A percentile compares a stretch with the other conserved stretches of the same genome.
These are phyloP conservation scores for Oryzias sinensis DNA, from an alignment of 2,797 vertebrate species.

Conservation along the genomic window DNA sequence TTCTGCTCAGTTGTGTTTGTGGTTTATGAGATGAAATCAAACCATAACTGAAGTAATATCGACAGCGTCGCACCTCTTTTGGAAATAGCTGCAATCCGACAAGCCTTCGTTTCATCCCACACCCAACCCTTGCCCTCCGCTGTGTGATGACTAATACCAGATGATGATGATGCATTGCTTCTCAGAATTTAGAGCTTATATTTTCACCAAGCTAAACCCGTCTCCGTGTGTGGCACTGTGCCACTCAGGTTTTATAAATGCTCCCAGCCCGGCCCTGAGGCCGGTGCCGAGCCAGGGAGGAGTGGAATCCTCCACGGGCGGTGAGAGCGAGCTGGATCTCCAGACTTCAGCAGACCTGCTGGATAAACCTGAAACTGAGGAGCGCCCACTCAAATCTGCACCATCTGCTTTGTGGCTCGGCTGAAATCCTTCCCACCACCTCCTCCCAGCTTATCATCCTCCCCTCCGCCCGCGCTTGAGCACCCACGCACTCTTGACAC, in stretches of 20 bases:
- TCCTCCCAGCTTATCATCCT: neutral
- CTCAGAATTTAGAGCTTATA: slow-evolving; percentile 21
- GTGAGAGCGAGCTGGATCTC: slow-evolving; percentile 45
- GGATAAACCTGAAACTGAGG: slow-evolving; percentile 54
- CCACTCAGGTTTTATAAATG: slow-evolving; percentile 35
- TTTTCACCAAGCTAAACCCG: slow-evolving; percentile 39
- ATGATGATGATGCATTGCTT: slow-evolving; percentile 40
- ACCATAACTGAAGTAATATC: slow-evolving; percentile 18
- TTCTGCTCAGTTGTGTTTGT: neutral
- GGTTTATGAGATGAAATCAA: slow-evolving; percentile 11
- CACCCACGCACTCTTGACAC: slow-evolving; percentile 39
- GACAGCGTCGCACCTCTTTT: slow-evolving; percentile 34
- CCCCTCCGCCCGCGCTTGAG: slow-evolving; percentile 23
- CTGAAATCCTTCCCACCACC: slow-evolving; percentile 39
- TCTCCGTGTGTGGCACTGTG: slow-evolving; percentile 25
- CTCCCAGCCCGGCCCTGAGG: slow-evolving; percentile 35
- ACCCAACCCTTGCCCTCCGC: slow-evolving; percentile 38
- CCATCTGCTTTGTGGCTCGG: slow-evolving; percentile 66
- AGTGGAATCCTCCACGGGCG: slow-evolving; percentile 43
- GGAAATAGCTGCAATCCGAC: slow-evolving; percentile 47
- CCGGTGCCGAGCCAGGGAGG: slow-evolving; percentile 51
- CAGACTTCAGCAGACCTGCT: slow-evolving; percentile 38
- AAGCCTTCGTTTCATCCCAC: slow-evolving; percentile 35
- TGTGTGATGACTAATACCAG: slow-evolving; percentile 41
- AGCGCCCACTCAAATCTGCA: slow-evolving; percentile 73